Conservation (phyloP, 2,888 invertebrate species). For the Amiota minor region DNA sequence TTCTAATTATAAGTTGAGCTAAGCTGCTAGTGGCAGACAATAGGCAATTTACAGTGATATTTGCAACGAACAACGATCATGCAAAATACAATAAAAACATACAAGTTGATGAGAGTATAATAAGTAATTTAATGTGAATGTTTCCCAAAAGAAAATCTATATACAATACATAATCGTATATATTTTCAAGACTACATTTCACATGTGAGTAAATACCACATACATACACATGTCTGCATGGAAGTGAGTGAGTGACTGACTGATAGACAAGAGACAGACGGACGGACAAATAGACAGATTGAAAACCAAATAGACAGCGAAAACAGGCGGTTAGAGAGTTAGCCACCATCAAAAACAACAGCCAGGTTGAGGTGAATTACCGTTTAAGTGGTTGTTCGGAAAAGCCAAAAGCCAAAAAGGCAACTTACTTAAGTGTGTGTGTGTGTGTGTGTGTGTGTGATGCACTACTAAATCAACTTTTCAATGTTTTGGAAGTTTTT, state of each 20-base stretch:
- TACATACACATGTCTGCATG: background rate
- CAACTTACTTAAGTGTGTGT: slow-evolving; percentile 1
- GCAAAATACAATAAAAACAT: slow-evolving; percentile 12
- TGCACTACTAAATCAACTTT: slow-evolving; percentile 23
- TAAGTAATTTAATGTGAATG: background rate
- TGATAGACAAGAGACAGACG: slow-evolving; percentile 4
- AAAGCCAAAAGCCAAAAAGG: slow-evolving; percentile 37
- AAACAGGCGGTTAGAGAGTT: slow-evolving; percentile 4
- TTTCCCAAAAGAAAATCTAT: slow-evolving; percentile 38
- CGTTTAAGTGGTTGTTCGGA: slow-evolving; percentile 50
- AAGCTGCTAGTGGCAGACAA: background rate
- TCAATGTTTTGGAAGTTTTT: slow-evolving; percentile 14
- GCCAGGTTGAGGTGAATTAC: slow-evolving; percentile 46
- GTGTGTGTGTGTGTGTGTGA: background rate
- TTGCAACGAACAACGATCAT: slow-evolving; percentile 22
- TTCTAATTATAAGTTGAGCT: slow-evolving; percentile 9
- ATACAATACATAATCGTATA: no score
- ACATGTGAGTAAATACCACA: slow-evolving; percentile 47
- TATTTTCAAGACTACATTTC: slow-evolving; percentile 52
- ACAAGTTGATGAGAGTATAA: background rate
- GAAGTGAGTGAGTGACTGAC: slow-evolving; percentile 16
- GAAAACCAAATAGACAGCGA: slow-evolving; percentile 13
- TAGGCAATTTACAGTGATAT: slow-evolving; percentile 28
- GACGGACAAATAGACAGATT: slow-evolving; percentile 8
- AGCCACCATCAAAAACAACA: slow-evolving; percentile 34